Evolutionary conservation across 2,888 invertebrate genomes (phyloP), one percentile per base, ranked within the genome.

Genomic region (Eupithecia abbreviata): DNA sequence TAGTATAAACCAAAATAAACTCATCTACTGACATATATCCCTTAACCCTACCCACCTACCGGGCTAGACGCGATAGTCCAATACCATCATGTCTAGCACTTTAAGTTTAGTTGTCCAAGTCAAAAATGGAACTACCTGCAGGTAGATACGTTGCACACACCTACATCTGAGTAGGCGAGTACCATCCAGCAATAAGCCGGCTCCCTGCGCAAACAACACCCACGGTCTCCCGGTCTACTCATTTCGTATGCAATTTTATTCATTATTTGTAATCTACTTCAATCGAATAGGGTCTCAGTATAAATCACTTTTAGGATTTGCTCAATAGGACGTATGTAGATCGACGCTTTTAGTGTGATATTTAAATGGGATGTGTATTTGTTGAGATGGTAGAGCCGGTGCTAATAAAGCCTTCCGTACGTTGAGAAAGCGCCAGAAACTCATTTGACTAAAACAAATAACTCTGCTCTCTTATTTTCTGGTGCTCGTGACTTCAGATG

Each of bases 191-290:
- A 93, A 92, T 93, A 92, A 91, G 87, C 87, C 87, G 81, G 82
- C 82, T 73, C 86, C 88, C 90, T 87, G 86, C 85, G 87, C 93
- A 94, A 93, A 93, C 92, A 93, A 74, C 87, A 90, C 90, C 91
- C 90, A 89, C 91, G 90, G 92, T 90, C 91, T 89, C 90, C 89
- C 90, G 88, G 88, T 91, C 90, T 89, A 88, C 93, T 94, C 94
- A 94, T 94, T 94, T 92, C 92, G 92, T 92, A 94, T 94, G 94
- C 94, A 94, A 94, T 94, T 94, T 94, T 94, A 94, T 94, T 94
- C 94, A 94, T 94, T 94, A 94, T 94, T 94, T 94, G 94, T 94
- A 94, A 94, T 94, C 93, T 92, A 92, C 94, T 94, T 92, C 93
- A 94, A 93, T 94, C 90, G 93, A 92, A 93, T 93, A 91, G 92